Base-by-base conservation (phyloP, 2,888 invertebrate genomes). In the Tiphia femorata region DNA sequence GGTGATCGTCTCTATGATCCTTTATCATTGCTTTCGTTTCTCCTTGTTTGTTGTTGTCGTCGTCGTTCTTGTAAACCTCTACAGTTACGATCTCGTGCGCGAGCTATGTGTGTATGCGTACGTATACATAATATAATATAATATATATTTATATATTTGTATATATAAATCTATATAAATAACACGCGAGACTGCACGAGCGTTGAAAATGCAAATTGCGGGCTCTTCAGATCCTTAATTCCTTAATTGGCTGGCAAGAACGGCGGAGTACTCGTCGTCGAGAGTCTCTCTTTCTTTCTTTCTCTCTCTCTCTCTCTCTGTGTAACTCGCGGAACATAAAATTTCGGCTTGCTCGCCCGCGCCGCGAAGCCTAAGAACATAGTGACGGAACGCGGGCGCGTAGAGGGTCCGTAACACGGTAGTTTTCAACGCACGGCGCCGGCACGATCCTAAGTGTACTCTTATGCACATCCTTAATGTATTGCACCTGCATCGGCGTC, bases 401-500 rank as follows among this genome's bases (percentile, higher is more conserved):
- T 5, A 10, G 6, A 10, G 10, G 27, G 10, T 27, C 10, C 27
- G 27, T n/a, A 19, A 8, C 41, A 40, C 48, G 30, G 47, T 41
- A 49, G 48, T 50, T 68, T 59, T 63, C 62, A 70, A 62, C 70
- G 63, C 63, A 72, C 53, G 54, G 60, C 58, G 48, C 33, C 12
- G 25, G 53, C 62, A 58, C 66, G 62, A 66, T 62, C 52, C 61
- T 69, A 72, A 66, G 55, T 72, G 66, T 62, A 74, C 73, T n/a
- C n/a, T 61, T 56, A 53, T 64, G 73, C 64, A 58, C 59, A 61
- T 62, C 54, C 37, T 61, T 64, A 58, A 60, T 40, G 70, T 72
- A 74, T 74, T 75, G 75, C 74, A 75, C 73, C 71, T 70, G 68
- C 65, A 33, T 33, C 59, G 53, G 64, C 67, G 61, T 68, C 44